phyloP scores from a whole-genome alignment of 2,888 invertebrate species.

The Apodemia mormo region DNA sequence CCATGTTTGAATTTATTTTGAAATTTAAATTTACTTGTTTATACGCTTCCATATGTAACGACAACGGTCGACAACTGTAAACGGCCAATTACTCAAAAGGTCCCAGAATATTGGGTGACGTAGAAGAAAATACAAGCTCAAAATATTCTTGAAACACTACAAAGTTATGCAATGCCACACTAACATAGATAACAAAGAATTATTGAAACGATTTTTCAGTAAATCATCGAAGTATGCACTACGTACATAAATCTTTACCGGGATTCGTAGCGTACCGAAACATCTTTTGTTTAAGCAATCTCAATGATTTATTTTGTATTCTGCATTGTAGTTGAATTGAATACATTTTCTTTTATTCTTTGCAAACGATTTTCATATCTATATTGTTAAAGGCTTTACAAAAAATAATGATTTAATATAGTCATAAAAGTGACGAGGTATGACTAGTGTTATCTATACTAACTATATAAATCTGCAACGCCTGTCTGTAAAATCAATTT shows the following conservation, averaged over 20 bases:
- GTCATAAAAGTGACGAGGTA: too few species aligned
- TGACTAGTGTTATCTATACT: too few species aligned
- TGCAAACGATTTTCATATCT: not conserved
- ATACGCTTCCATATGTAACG: too few species aligned
- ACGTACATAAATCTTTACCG: conserved; percentile 16
- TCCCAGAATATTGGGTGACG: too few species aligned
- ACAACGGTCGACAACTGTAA: too few species aligned
- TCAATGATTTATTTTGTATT: conserved; percentile 15
- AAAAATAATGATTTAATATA: too few species aligned
- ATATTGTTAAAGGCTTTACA: too few species aligned
- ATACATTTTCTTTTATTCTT: conserved; percentile 16
- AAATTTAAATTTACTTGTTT: too few species aligned
- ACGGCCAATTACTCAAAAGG: too few species aligned
- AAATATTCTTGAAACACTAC: not conserved
- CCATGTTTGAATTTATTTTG: too few species aligned
- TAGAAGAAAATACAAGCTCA: not conserved
- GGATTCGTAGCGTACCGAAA: conserved; percentile 13
- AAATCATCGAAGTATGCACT: conserved; percentile 17
- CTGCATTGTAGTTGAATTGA: conserved; percentile 16
- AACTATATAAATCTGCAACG: too few species aligned
- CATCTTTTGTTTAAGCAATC: conserved; percentile 18
- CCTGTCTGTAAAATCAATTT: too few species aligned
- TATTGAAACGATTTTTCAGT: conserved; percentile 18
- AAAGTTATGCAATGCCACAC: conserved; percentile 7
- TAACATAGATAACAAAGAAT: conserved; percentile 17